These are phyloP conservation scores for Hydrozoanthus gracilis DNA, from an alignment of 92 coral and sea anemone genomes.

Conservation along the genomic window DNA sequence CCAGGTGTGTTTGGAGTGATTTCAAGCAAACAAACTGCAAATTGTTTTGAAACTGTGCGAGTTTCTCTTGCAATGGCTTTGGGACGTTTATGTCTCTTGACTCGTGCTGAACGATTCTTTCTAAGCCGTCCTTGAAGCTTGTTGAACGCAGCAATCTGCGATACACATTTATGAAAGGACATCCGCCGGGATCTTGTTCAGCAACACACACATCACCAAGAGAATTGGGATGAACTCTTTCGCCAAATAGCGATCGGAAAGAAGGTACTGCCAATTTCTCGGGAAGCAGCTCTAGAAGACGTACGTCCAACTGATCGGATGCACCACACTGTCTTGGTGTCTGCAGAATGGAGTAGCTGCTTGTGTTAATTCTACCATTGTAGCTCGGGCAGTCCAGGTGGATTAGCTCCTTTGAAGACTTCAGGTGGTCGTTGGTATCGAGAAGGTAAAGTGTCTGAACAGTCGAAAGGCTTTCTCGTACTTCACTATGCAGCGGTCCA, in stretches of 20 bases:
- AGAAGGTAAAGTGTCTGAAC: constrained; percentile 74
- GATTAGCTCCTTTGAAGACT: constrained; percentile 58
- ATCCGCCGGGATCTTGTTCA: constrained; percentile 49
- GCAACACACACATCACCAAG: constrained; percentile 60
- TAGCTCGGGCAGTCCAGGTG: constrained; percentile 53
- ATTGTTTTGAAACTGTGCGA: constrained; percentile 1
- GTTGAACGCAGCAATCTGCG: constrained; percentile 58
- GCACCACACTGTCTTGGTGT: constrained; percentile 41
- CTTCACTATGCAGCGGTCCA: neutral
- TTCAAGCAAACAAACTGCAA: constrained; percentile 72
- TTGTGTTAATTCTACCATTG: constrained; percentile 40
- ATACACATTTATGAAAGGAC: constrained; percentile 46
- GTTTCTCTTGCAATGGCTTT: neutral
- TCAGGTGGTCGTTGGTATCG: constrained; percentile 51
- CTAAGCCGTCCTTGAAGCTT: constrained; percentile 58
- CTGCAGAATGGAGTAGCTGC: constrained; percentile 56
- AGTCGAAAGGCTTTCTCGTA: constrained; percentile 5
- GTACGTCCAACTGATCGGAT: neutral
- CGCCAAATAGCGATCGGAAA: constrained; percentile 57
- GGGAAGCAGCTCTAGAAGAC: constrained; percentile 60
- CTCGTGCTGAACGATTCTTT: constrained; percentile 26
- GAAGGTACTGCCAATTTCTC: constrained; percentile 47
- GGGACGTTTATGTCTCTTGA: neutral
- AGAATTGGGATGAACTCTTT: constrained; percentile 74
- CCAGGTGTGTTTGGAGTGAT: constrained; percentile 61